Conservation (phyloP, 1,140 invertebrate genomes). For the Parapsyche elsis region DNA sequence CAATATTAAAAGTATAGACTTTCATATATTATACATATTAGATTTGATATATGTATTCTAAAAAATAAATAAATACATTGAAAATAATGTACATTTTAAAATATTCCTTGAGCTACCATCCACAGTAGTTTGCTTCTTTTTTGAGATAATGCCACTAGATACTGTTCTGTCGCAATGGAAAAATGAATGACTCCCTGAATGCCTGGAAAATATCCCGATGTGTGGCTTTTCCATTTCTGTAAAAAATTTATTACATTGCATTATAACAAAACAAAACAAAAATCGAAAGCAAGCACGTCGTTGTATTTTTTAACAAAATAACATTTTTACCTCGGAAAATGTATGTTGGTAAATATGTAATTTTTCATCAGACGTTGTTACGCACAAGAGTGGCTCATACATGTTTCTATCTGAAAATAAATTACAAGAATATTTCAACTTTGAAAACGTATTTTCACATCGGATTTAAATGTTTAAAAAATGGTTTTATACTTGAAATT, state of each 20-base stretch:
- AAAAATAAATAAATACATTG: background rate
- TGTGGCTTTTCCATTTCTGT: conserved; percentile 46
- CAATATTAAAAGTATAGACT: too few relatives aligned
- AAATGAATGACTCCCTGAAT: conserved; percentile 41
- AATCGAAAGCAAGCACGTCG: background rate
- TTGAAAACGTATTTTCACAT: conserved; percentile 6
- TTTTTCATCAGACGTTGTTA: conserved; percentile 37
- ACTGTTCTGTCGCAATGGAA: conserved; percentile 30
- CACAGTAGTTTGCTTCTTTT: conserved; percentile 30
- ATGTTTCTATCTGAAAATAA: conserved; percentile 33
- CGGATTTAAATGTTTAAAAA: background rate
- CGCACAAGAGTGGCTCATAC: conserved; percentile 34
- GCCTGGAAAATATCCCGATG: conserved; percentile 38
- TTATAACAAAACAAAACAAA: background rate
- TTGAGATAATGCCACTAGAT: conserved; percentile 36
- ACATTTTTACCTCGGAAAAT: conserved; percentile 40
- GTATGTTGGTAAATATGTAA: conserved; percentile 47
- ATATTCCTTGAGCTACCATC: conserved; percentile 11
- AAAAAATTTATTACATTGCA: conserved; percentile 5
- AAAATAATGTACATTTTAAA: conserved; percentile 13
- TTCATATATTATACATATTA: too few relatives aligned
- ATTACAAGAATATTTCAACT: background rate
- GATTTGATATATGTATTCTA: background rate
- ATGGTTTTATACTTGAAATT: conserved; percentile 40
- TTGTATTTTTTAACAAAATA: conserved; percentile 1